Conservation (phyloP, 2,797 vertebrate genomes). For the Pempheris klunzingeri region DNA sequence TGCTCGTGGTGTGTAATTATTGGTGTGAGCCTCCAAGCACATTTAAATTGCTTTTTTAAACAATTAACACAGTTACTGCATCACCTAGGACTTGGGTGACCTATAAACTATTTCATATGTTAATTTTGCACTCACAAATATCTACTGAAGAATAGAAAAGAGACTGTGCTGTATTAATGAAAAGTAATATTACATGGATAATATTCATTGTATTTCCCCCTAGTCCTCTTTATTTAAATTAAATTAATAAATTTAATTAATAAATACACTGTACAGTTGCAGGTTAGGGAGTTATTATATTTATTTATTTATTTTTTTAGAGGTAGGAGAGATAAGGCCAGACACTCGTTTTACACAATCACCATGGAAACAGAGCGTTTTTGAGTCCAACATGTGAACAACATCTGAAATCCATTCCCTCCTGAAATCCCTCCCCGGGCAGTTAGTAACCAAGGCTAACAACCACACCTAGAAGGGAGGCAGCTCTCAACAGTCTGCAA, state of each 20-base stretch:
- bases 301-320: slow-evolving; percentile 11
- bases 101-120: slow-evolving; percentile 20
- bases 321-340: slow-evolving; percentile 27
- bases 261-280: background rate
- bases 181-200: slow-evolving; percentile 4
- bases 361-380: slow-evolving; percentile 68
- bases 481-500: slow-evolving; percentile 18
- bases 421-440: slow-evolving; percentile 50
- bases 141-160: slow-evolving; percentile 17
- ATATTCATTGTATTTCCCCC: background rate
- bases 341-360: slow-evolving; percentile 55
- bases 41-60: slow-evolving; percentile 79
- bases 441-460: slow-evolving; percentile 52
- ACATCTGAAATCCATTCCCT: slow-evolving; percentile 33
- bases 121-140: slow-evolving; percentile 21
- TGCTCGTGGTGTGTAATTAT: slow-evolving; percentile 77
- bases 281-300: background rate
- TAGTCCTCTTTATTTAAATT: slow-evolving; percentile 1
- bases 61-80: slow-evolving; percentile 76
- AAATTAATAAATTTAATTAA: no score
- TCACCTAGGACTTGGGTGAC: slow-evolving; percentile 49
- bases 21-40: slow-evolving; percentile 71
- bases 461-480: slow-evolving; percentile 28
- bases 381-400: slow-evolving; percentile 51
- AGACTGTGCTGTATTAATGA: slow-evolving; percentile 2